Conservation (phyloP, 2,797 vertebrate genomes). For the Sorex maritimensis region DNA sequence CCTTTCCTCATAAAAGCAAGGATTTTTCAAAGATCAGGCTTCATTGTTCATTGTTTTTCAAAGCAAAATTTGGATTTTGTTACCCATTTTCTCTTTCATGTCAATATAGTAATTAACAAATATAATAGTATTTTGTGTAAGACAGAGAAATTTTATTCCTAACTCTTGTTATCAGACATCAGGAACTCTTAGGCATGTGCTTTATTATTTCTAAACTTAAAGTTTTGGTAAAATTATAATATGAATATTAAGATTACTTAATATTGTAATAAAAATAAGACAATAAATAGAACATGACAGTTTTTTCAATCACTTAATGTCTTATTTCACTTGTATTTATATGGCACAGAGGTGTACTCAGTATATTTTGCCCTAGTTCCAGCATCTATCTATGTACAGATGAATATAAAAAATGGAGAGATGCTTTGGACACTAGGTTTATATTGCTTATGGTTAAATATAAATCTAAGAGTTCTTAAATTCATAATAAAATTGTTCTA, state of each 20-base stretch:
- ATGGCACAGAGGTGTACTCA: background rate
- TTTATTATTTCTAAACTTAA: slow-evolving; percentile 28
- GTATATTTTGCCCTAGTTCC: background rate
- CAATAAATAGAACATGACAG: background rate
- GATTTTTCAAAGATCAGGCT: background rate
- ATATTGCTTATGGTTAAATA: slow-evolving; percentile 13
- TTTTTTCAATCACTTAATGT: slow-evolving; percentile 13
- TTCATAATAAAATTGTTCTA: background rate
- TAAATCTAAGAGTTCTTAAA: slow-evolving; percentile 30
- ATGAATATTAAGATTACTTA: slow-evolving; percentile 28
- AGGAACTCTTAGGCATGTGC: background rate
- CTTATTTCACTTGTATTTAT: slow-evolving; percentile 27
- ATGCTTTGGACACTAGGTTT: background rate
- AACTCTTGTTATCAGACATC: background rate
- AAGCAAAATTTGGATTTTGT: too few species aligned
- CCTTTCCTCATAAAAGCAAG: background rate
- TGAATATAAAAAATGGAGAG: background rate
- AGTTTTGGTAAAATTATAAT: slow-evolving; percentile 11
- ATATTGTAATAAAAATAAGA: slow-evolving; percentile 54
- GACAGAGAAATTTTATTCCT: background rate
- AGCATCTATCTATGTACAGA: background rate
- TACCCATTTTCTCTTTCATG: slow-evolving; percentile 17
- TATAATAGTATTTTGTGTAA: background rate
- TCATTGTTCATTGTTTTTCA: background rate
- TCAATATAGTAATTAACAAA: background rate